phyloP scores from a whole-genome alignment of 2,797 vertebrate species.

The Pampus argenteus region DNA sequence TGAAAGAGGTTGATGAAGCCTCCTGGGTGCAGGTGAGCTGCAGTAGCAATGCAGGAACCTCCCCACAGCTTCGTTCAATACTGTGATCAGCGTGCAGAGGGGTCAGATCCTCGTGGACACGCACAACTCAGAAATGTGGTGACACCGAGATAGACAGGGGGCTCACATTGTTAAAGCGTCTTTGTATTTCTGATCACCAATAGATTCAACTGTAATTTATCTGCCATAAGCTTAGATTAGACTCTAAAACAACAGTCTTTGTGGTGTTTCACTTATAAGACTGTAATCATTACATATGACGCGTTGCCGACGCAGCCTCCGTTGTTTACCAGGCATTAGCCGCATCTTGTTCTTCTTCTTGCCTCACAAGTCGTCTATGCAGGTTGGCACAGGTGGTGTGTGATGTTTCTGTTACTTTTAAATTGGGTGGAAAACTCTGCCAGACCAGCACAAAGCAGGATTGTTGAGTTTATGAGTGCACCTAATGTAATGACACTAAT shows the following conservation, averaged over 20 bases:
- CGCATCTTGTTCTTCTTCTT: slow-evolving; percentile 32
- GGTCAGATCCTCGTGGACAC: slow-evolving; percentile 9
- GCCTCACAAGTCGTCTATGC: slow-evolving; percentile 20
- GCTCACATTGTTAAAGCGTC: slow-evolving; percentile 10
- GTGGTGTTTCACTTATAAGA: neutral
- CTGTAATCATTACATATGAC: neutral
- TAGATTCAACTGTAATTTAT: neutral
- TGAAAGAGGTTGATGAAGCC: slow-evolving; percentile 72
- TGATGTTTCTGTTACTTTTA: slow-evolving; percentile 51
- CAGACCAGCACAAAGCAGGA: slow-evolving; percentile 32
- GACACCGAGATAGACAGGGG: neutral
- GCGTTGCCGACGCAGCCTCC: slow-evolving; percentile 3
- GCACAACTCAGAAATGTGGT: slow-evolving; percentile 8
- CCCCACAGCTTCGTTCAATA: slow-evolving; percentile 51
- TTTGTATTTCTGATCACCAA: neutral
- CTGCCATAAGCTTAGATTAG: neutral
- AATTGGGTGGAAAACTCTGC: slow-evolving; percentile 61
- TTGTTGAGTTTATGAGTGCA: slow-evolving; percentile 30
- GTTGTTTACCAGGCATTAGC: slow-evolving; percentile 2
- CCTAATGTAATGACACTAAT: slow-evolving; percentile 17
- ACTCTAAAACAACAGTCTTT: no score
- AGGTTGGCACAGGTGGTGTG: slow-evolving; percentile 35
- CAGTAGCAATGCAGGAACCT: slow-evolving; percentile 35
- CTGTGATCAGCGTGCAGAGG: slow-evolving; percentile 14
- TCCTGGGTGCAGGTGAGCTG: slow-evolving; percentile 67